Percentiles rank a stretch among this genome's conserved stretches.
Conservation (phyloP, 2,888 invertebrate species). For the Drosophila prolongata region DNA sequence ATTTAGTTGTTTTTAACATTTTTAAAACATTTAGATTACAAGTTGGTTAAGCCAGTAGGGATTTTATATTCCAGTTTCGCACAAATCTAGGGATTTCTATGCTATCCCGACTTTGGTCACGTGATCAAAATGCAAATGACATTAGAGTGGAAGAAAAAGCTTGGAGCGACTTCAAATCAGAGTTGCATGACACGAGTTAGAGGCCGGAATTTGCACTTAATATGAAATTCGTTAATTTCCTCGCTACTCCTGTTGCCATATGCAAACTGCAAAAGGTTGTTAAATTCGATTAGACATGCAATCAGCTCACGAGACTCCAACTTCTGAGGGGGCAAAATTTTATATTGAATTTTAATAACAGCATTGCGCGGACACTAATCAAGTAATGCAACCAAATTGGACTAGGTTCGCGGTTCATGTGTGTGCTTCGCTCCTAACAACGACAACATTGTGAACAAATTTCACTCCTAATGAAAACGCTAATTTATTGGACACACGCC, state of each 20-base stretch:
- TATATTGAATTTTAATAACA: constrained; percentile 74
- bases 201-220: constrained; percentile 72
- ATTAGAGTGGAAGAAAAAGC: neutral
- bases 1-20: too few species aligned
- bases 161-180: constrained; percentile 38
- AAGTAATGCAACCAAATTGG: constrained; percentile 78
- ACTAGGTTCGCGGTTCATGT: neutral
- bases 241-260: constrained; percentile 32
- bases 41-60: too few species aligned
- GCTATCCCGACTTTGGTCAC: neutral
- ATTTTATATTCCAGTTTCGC: neutral
- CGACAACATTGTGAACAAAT: constrained; percentile 74
- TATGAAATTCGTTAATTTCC: constrained; percentile 56
- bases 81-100: too few species aligned
- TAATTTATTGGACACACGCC: constrained; percentile 70
- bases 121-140: constrained; percentile 17
- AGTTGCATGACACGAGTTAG: constrained; percentile 55
- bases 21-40: too few species aligned
- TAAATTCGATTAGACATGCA: constrained; percentile 79
- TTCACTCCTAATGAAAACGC: constrained; percentile 74
- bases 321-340: constrained; percentile 51
- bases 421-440: constrained; percentile 14
- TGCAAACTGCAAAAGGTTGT: constrained; percentile 59
- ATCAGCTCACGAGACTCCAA: constrained; percentile 39
- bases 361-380: constrained; percentile 68